Evolutionary conservation across 1,140 invertebrate genomes (phyloP), one percentile per base, ranked within the genome.

Genomic region (Oreohelix idahoensis): DNA sequence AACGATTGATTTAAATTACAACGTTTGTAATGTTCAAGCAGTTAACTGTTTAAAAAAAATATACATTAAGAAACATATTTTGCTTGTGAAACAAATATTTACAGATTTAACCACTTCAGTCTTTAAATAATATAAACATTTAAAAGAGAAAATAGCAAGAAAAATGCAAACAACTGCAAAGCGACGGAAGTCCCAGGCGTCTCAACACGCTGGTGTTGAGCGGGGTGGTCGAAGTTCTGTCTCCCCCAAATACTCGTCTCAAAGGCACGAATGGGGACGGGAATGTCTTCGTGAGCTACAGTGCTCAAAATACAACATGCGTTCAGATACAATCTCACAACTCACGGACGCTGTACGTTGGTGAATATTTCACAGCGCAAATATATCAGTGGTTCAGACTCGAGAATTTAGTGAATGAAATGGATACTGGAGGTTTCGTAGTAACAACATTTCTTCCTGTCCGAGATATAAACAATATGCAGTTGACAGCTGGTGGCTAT

Each of bases 351-450:
- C 70, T 88, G 17, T 91, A 89, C 69, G 76, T 90, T 17, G 87
- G 89, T n/a, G 84, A 87, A 39, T 87, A 89, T 83, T 91, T 91
- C 84, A 77, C n/a, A 29, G 88, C 90, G 29, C 77, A 75, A 69
- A 74, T 88, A 26, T 81, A 84, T 38, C 71, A 90, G 49, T 88
- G 86, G 84, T 87, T 89, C 51, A 83, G 81, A 73, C 79, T 91
- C 36, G 63, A 76, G 23, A 85, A 83, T 36, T 83, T 86, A 26
- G 39, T 91, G 17, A 69, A 85, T 38, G 82, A 91, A 80, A 86
- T 84, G 29, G 77, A 53, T 0, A 42, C 38, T 20, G 83, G 86
- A 15, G 90, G 90, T 17, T 45, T 91, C 20, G 58, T 89, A 20
- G 63, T 85, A 1, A 86, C 85, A 69, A 86, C 89, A 78, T 91